Evolutionary conservation across 1,140 invertebrate genomes (phyloP).

Genomic region (Chelonus insularis): DNA sequence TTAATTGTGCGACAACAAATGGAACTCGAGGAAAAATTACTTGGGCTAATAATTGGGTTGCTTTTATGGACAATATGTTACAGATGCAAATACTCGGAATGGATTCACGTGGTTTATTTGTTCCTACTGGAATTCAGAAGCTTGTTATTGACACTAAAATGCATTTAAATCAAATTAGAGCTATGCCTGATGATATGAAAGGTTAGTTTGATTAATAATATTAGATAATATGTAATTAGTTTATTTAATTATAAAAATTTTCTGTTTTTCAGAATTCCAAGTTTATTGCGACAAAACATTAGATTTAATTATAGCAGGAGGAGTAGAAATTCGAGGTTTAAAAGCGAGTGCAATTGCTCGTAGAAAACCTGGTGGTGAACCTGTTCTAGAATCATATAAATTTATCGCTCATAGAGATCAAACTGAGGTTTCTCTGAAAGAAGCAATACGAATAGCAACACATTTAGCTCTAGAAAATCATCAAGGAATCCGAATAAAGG

Average conservation of each 20-base stretch:
- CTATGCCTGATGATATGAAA: conserved; percentile 46
- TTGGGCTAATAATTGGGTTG: conserved; percentile 87
- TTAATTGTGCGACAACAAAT: conserved; percentile 60
- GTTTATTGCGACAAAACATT: conserved; percentile 59
- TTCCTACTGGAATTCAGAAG: conserved; percentile 84
- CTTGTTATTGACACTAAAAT: conserved; percentile 76
- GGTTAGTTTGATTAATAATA: conserved; percentile 32
- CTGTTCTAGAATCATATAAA: conserved; percentile 73
- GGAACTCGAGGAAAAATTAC: conserved; percentile 59
- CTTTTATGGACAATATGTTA: conserved; percentile 91
- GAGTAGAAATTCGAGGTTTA: conserved; percentile 82
- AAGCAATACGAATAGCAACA: conserved; percentile 63
- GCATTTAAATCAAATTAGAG: conserved; percentile 61
- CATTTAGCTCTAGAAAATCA: conserved; percentile 83
- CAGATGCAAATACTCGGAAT: conserved; percentile 80
- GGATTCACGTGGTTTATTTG: conserved; percentile 74
- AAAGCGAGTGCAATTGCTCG: conserved; percentile 79
- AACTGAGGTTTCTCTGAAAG: conserved; percentile 42
- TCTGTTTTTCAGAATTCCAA: conserved; percentile 46
- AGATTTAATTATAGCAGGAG: conserved; percentile 65
- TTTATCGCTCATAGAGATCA: conserved; percentile 65
- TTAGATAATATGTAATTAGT: background rate
- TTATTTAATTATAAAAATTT: conserved; percentile 17
- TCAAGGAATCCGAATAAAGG: conserved; percentile 69
- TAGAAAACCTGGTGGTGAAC: conserved; percentile 65